Base-by-base conservation (phyloP, 2,797 vertebrate genomes). In the Alca torda region DNA sequence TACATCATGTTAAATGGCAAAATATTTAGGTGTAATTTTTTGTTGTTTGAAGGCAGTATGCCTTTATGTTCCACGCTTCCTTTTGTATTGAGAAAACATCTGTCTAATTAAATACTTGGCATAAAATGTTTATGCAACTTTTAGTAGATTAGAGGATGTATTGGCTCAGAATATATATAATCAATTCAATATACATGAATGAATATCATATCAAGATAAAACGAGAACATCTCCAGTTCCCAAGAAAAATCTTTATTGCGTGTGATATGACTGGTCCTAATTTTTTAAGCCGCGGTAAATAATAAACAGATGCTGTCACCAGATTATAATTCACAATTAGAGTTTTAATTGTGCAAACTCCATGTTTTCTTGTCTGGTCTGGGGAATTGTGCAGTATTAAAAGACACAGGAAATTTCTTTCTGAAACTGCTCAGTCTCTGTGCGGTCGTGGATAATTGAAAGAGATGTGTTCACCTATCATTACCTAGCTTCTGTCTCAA, bases 41-140 rank as follows among this genome's bases (percentile, higher is more conserved):
- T 54, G 56, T 78, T 73, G 25, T 89, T 73, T 87, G 79, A 86
- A 94, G 63, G n/a, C 74, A 83, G 10, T 20, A 6, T 65, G 73
- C 75, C 48, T 91, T 87, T 83, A 26, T 84, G 35, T 79, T 91
- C 17, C 35, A 1, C 17, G 37, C 10, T 90, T 79, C 63, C 83
- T 88, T 88, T 93, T 84, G 59, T 91, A 82, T 84, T 91, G 89
- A 93, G 94, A 92, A 95, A 91, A 91, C 81, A 92, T 91, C 92
- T 95, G 92, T 73, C 95, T 93, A 86, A 93, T 95, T 95, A 90
- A 95, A 94, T 92, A 67, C 64, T 92, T 96, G 89, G 78, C 90
- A 93, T 91, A 65, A 84, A 91, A 89, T 67, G 91, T 76, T 90
- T 89, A 70, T 93, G 68, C 74, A 95, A 73, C 63, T 87, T 94